Percentiles rank a stretch among this genome's conserved stretches.
Conservation (phyloP, 2,888 invertebrate species). For the Phengaris alcon region DNA sequence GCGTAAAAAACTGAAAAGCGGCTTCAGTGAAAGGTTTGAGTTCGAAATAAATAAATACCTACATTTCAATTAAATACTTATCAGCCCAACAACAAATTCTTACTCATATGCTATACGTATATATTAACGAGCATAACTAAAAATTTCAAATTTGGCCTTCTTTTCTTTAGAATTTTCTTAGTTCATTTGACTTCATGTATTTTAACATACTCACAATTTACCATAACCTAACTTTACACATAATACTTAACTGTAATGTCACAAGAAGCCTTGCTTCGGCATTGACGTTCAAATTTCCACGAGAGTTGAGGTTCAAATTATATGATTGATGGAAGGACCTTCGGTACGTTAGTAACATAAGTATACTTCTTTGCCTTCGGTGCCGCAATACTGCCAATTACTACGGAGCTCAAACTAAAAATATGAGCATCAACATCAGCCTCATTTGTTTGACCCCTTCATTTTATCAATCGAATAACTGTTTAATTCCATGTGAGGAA, state of each 20-base stretch:
- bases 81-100: no score
- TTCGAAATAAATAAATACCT: no score
- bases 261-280: neutral
- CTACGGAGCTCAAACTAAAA: neutral
- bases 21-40: no score
- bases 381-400: neutral
- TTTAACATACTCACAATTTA: neutral
- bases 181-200: no score
- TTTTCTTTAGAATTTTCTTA: no score
- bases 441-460: neutral
- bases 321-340: conserved; percentile 22
- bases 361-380: neutral
- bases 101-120: no score
- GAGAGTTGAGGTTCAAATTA: conserved; percentile 21
- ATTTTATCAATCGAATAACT: no score
- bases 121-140: no score
- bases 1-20: no score
- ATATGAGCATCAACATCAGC: neutral
- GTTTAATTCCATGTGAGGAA: no score
- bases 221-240: neutral
- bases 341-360: neutral
- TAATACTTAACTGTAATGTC: neutral
- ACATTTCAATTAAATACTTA: no score
- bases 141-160: no score
- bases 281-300: neutral